Conservation (phyloP, 2,113 vertebrate genomes). For the Elaphurus davidianus region DNA sequence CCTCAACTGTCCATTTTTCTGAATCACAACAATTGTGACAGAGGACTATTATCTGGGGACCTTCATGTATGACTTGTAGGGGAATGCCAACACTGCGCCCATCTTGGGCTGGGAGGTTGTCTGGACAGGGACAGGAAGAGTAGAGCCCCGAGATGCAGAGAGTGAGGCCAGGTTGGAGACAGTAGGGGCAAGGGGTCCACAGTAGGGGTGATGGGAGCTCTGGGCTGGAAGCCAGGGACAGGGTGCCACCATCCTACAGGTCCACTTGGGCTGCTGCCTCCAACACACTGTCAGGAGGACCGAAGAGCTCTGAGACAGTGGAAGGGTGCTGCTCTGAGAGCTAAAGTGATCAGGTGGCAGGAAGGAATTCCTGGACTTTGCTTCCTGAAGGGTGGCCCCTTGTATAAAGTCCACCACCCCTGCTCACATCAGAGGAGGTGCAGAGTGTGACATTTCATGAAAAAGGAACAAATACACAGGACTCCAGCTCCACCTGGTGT, state of each 20-base stretch:
- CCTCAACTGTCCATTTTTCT: neutral
- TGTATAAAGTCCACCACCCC: neutral
- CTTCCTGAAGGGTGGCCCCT: neutral
- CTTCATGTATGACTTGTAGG: neutral
- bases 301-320: neutral
- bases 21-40: neutral
- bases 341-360: neutral
- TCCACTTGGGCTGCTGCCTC: too few species aligned
- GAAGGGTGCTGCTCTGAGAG: neutral
- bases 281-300: neutral
- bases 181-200: neutral
- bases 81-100: neutral
- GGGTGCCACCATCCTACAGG: too few species aligned
- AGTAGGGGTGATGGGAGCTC: too few species aligned
- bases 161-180: neutral
- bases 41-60: neutral
- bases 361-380: neutral
- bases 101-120: neutral
- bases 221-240: too few species aligned
- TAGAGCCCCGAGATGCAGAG: neutral
- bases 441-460: neutral
- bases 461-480: neutral
- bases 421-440: rapidly evolving
- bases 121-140: neutral
- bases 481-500: neutral